phyloP scores from a whole-genome alignment of 2,797 vertebrate species.

The Acanthurus leucopareius region DNA sequence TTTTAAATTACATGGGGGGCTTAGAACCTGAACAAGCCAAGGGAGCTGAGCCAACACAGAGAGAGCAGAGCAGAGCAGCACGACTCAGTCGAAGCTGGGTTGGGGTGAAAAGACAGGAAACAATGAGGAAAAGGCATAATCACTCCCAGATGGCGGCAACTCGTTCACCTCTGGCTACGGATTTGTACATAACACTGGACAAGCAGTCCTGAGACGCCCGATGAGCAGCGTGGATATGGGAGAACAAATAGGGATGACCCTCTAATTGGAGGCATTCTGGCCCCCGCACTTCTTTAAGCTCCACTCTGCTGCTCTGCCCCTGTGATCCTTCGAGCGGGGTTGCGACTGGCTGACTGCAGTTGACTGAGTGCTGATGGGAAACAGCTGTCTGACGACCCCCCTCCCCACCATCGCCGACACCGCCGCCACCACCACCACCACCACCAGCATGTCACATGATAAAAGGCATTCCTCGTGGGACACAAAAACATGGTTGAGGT shows the following conservation, averaged over 20 bases:
- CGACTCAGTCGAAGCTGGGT: slow-evolving; percentile 47
- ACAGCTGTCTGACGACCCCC: slow-evolving; percentile 77
- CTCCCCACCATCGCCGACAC: slow-evolving; percentile 45
- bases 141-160: slow-evolving; percentile 83
- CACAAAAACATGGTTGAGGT: slow-evolving; percentile 73
- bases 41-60: slow-evolving; percentile 70
- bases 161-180: slow-evolving; percentile 68
- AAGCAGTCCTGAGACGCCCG: slow-evolving; percentile 41
- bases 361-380: slow-evolving; percentile 83
- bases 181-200: slow-evolving; percentile 59
- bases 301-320: slow-evolving; percentile 49
- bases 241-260: slow-evolving; percentile 84
- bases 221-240: slow-evolving; percentile 66
- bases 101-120: slow-evolving; percentile 81
- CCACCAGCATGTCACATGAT: slow-evolving; percentile 78
- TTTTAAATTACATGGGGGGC: slow-evolving; percentile 73
- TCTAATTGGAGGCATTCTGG: slow-evolving; percentile 78
- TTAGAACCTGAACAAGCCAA: slow-evolving; percentile 72
- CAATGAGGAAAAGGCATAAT: slow-evolving; percentile 84
- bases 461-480: slow-evolving; percentile 79
- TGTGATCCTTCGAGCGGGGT: slow-evolving; percentile 60
- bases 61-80: slow-evolving; percentile 48
- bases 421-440: slow-evolving; percentile 32
- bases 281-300: slow-evolving; percentile 62
- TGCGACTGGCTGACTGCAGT: slow-evolving; percentile 70